Conservation (phyloP, 2,888 invertebrate species). For the Eucriotettix oculatus region DNA sequence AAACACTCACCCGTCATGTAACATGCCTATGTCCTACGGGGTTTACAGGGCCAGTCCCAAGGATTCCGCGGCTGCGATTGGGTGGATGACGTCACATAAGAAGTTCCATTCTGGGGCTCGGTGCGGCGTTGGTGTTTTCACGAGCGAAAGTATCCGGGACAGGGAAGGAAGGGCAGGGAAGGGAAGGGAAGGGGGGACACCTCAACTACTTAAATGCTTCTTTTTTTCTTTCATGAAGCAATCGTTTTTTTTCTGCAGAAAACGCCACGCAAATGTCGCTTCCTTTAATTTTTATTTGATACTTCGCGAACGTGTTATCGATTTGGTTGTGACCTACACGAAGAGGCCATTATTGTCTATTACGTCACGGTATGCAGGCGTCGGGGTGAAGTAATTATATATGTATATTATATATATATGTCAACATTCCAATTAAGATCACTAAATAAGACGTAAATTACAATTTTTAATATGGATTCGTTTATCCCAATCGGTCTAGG, state of each 20-base stretch:
- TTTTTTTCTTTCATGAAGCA: too few species aligned
- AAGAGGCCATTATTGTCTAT: too few species aligned
- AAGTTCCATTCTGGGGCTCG: slow-evolving; percentile 12
- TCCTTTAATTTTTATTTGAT: too few species aligned
- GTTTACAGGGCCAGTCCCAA: slow-evolving; percentile 17
- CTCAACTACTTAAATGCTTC: neutral
- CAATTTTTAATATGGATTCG: too few species aligned
- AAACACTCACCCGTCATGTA: slow-evolving; percentile 33
- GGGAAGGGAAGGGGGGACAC: neutral
- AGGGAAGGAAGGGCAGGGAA: slow-evolving; percentile 1
- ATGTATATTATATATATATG: too few species aligned
- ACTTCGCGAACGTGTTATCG: neutral
- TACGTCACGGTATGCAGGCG: too few species aligned
- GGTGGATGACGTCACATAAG: slow-evolving; percentile 14
- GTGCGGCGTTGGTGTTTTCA: slow-evolving; percentile 10
- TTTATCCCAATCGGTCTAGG: too few species aligned
- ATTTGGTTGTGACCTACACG: neutral
- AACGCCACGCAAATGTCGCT: too few species aligned
- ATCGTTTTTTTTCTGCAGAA: too few species aligned
- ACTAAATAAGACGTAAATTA: too few species aligned
- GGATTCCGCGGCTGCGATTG: slow-evolving; percentile 17
- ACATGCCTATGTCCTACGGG: slow-evolving; percentile 20
- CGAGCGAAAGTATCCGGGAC: slow-evolving; percentile 5
- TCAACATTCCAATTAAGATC: too few species aligned
- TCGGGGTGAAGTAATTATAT: too few species aligned